Base-by-base conservation (phyloP, 2,113 vertebrate species). In the human region DNA sequence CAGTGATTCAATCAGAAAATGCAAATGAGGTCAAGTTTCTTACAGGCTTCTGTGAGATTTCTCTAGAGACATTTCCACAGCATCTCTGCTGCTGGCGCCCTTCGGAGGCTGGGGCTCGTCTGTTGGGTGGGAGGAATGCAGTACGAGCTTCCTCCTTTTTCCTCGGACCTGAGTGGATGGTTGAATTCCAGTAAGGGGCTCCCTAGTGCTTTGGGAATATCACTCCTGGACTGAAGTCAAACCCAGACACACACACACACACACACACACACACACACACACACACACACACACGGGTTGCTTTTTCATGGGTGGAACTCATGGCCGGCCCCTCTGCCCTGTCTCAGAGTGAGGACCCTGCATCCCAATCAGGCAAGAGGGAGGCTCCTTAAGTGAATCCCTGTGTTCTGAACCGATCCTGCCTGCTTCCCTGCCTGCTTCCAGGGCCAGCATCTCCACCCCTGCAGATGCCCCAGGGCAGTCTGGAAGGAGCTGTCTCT, bases 21-120 rank as follows among this genome's bases (percentile, higher is more conserved):
- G 98, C 98, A 98, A 98, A 98, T 98, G 98, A 98, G 98, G 98
- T 98, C 98, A 98, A 98, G 97, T 98, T 98, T 98, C 98, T 98
- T 97, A 97, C 97, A 98, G 98, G 96, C 95, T 27, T 98, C 97
- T 87, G 97, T 90, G 97, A 98, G 98, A 98, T 98, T 98, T 98
- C 98, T 98, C 98, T 95, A 97, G 98, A 98, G 98, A 98, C 98
- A 98, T 98, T 98, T 98, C 97, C 75, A 97, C 87, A 79, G 75
- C 43, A 59, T 97, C 97, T 96, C 97, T 78, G 88, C 98, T 96
- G 98, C 88, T 5, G 14, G 90, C 80, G 80, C 98, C 98, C 98
- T 98, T 95, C 38, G 6, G 73, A 98, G 96, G 89, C 89, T 27
- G 95, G 80, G 86, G 82, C 94, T 97, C 92, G 45, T 92, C 97